These are phyloP conservation scores for Syrrhaptes paradoxus DNA, from an alignment of 2,113 vertebrate species.

Conservation along the genomic window DNA sequence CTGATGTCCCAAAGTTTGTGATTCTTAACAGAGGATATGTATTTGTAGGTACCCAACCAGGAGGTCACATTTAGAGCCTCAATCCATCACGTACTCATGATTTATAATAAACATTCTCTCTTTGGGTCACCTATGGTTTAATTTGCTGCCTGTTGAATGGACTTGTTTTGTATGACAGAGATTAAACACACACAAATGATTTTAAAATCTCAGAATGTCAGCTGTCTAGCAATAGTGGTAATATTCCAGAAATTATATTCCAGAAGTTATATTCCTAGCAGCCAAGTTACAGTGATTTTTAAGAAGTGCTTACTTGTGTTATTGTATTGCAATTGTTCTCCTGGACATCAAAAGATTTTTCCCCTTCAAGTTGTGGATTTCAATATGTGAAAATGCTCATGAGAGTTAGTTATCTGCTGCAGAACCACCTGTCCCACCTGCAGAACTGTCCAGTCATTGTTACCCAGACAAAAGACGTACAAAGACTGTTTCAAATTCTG, in stretches of 20 bases:
- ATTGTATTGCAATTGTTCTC: not conserved
- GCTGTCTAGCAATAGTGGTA: not conserved
- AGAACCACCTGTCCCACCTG: not conserved
- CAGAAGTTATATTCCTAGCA: not conserved
- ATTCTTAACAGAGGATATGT: not conserved
- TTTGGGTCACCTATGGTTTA: not conserved
- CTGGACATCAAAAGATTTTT: not conserved
- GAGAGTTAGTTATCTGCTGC: not conserved
- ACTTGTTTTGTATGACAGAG: not conserved
- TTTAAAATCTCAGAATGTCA: not conserved
- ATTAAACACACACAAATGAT: not conserved
- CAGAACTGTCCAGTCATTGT: not conserved
- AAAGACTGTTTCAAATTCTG: not conserved
- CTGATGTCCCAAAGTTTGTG: not conserved
- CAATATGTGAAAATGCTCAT: not conserved
- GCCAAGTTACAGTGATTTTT: not conserved
- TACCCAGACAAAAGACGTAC: not conserved
- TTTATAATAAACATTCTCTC: constrained; percentile 22
- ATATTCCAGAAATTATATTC: not conserved
- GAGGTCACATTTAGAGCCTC: not conserved
- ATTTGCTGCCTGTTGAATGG: not conserved
- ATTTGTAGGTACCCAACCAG: not conserved
- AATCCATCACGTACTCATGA: not conserved
- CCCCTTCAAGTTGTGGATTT: not conserved
- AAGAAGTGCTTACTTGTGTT: not conserved